Base-by-base conservation (phyloP, 1,140 invertebrate genomes). In the Hyphantria cunea region DNA sequence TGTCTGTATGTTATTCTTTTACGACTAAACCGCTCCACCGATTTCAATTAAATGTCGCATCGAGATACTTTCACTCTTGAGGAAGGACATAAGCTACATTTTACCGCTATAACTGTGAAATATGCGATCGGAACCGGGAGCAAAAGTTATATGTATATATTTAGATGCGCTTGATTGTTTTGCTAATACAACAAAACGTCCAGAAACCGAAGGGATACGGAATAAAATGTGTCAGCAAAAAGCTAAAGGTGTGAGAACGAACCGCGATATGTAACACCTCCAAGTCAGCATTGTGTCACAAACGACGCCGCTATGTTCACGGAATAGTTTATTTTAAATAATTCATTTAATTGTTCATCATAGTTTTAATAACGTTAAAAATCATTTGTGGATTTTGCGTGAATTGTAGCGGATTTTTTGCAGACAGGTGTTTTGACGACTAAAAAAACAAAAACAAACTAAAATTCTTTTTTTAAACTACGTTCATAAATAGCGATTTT, bases 241-340 rank as follows among this genome's bases (percentile, higher is more conserved):
- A 15, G 17, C 17, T 25, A n/a, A 47, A 47, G 45, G 45, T 58
- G 55, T 58, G 55, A 58, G 55, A 58, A 58, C 45, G 44, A 13
- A 17, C 17, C 14, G 14, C 33, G 44, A 58, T 13, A 58, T 48
- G 44, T 58, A 49, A 58, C 55, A 39, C 55, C 44, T 14, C 10
- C 17, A 9, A 33, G 14, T 58, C 55, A 58, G 55, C 55, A 39
- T n/a, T 25, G 12, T 39, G 14, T 2, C n/a, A 58, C 45, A 58
- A 58, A 56, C 32, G 55, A 10, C 8, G 45, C 55, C 55, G 55
- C 44, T 12, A 9, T 7, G 8, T 49, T 58, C 44, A 33, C 12
- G 14, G 53, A 56, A 56, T 15, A 12, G 45, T 8, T 34, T 25
- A 25, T 25, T 25, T 25, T 25, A n/a, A n/a, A n/a, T n/a, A n/a